phyloP scores from a whole-genome alignment of 1,140 invertebrate species.

The Hermetia illucens region DNA sequence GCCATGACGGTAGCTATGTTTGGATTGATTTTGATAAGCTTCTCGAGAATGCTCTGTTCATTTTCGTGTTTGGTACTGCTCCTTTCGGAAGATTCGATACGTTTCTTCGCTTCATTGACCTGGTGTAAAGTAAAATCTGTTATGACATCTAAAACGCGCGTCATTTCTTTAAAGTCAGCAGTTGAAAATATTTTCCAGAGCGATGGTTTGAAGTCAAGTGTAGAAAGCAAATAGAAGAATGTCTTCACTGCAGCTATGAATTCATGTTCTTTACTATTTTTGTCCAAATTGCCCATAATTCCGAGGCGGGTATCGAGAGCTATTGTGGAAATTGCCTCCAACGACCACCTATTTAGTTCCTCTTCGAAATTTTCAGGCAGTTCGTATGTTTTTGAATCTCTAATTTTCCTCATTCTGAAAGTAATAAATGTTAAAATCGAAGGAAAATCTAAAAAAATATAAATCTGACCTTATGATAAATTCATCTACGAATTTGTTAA shows the following conservation, averaged over 20 bases:
- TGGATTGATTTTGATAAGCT: slow-evolving; percentile 40
- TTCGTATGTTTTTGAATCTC: neutral
- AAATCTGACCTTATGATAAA: slow-evolving; percentile 32
- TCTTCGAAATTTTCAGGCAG: neutral
- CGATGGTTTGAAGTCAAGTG: slow-evolving; percentile 44
- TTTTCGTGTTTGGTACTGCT: slow-evolving; percentile 12
- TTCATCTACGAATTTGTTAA: slow-evolving; percentile 19
- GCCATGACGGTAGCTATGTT: slow-evolving; percentile 46
- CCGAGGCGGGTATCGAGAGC: slow-evolving; percentile 11
- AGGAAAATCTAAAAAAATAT: neutral
- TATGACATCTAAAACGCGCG: slow-evolving; percentile 24
- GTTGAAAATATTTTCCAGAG: slow-evolving; percentile 45
- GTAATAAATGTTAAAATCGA: neutral
- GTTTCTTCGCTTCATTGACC: slow-evolving; percentile 8
- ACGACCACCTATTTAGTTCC: slow-evolving; percentile 10
- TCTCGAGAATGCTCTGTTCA: slow-evolving; percentile 37
- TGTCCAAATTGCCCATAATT: too few species aligned
- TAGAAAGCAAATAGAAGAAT: slow-evolving; percentile 41
- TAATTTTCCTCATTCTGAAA: neutral
- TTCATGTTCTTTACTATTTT: too few species aligned
- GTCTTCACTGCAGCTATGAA: slow-evolving; percentile 38
- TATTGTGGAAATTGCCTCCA: slow-evolving; percentile 8
- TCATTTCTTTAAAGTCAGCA: slow-evolving; percentile 37
- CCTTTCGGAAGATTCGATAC: slow-evolving; percentile 10
- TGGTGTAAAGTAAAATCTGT: slow-evolving; percentile 9